Evolutionary conservation across 1,140 invertebrate genomes (phyloP), one percentile per base, ranked within the genome.

Genomic region (Yoshiicerus persimilis): DNA sequence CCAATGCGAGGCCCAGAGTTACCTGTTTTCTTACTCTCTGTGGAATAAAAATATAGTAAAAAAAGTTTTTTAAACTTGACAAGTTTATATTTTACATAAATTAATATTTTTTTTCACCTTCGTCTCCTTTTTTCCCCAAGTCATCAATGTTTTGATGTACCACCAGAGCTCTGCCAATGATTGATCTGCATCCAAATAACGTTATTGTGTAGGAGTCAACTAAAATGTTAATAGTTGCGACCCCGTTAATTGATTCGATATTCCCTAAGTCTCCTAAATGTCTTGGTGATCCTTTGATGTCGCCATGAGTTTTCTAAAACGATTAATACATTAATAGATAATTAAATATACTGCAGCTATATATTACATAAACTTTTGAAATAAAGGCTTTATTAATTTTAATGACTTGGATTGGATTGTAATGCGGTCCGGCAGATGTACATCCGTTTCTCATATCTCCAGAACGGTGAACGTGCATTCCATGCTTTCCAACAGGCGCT

Each of bases 371-470:
- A 30, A 34, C 5, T 34, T n/a, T 80, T n/a, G 9, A 34, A 20
- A 34, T n/a, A 34, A 38, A n/a, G n/a, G n/a, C n/a, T n/a, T n/a
- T n/a, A n/a, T n/a, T n/a, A 9, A 8, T 39, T 20, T 34, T 41
- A n/a, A 20, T 2, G 9, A 75, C 5, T 34, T 36, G 23, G 36
- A 87, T 23, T 0, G 93, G 93, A 86, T 93, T 93, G 87, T 92
- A 93, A 89, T 94, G 94, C 20, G 92, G 90, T 25, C 93, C 93
- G 0, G 93, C 92, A 0, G 93, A 92, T 39, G 92, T 92, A 88
- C 93, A 94, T 90, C 94, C 95, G 88, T 95, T 93, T 39, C 93
- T 94, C 23, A 94, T 91, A 91, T 96, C 95, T 0, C 96, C 96
- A 90, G 93, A 95, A 87, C 94, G 92, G 92, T 97, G 96, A 23